Evolutionary conservation across 1,140 invertebrate species (phyloP), one percentile per base, ranked within the genome.

Genomic region (Sycobia sp.): DNA sequence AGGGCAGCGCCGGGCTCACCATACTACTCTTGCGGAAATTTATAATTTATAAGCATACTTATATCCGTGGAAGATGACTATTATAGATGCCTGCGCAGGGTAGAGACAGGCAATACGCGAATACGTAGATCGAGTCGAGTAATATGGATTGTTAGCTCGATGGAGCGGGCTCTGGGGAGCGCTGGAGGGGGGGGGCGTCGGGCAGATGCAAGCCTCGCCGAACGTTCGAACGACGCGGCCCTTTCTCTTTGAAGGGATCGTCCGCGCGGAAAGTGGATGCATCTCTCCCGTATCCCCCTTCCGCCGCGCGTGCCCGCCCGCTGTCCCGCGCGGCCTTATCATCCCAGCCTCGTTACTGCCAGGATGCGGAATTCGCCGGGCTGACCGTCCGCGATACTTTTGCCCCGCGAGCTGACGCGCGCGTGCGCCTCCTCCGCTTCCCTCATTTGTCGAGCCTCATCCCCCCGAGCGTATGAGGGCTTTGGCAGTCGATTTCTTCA

Each of bases 341-440:
- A n/a, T n/a, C n/a, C n/a, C n/a, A n/a, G n/a, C 73, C 71, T 81
- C 78, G 75, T 82, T 82, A 82, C 74, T 74, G 76, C 72, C 79
- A 79, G 80, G 79, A 82, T 82, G 74, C 77, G 77, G 67, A 72
- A 73, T 74, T 76, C 74, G 71, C 66, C 53, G 5, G 60, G 73
- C 77, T 82, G 80, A 80, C 79, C 78, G 71, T 71, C 79, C 72
- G 70, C 73, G 73, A 80, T 81, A 81, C 78, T 58, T 51, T 80
- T 76, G 73, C 77, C 76, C 74, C 73, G 72, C 67, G 46, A 11
- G 29, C 29, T 64, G 36, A 41, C 60, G 55, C 60, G n/a, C 64
- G 54, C 50, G 44, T 43, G 53, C 55, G 58, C 67, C 65, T 38
- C 58, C 23, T 65, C 62, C 65, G 63, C 64, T 65, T 68, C 68